These are phyloP conservation scores for Agrochola circellaris DNA, from an alignment of 2,888 invertebrate genomes.

Conservation along the genomic window DNA sequence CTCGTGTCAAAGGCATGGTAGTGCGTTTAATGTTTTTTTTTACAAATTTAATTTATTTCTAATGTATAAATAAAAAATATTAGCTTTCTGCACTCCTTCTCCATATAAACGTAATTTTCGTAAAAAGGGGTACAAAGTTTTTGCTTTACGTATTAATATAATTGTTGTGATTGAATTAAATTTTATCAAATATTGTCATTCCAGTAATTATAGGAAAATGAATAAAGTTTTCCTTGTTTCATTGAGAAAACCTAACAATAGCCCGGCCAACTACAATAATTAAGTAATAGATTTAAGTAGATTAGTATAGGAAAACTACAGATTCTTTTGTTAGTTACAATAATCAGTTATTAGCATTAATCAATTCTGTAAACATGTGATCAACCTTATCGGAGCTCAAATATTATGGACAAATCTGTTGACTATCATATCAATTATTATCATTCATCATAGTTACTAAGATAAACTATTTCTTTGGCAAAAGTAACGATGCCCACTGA, in stretches of 20 bases:
- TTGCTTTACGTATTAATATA: too few species aligned
- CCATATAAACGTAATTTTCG: too few species aligned
- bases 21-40: too few species aligned
- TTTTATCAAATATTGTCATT: neutral
- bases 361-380: conserved; percentile 1
- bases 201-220: neutral
- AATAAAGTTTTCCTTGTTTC: neutral
- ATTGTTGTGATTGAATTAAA: too few species aligned
- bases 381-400: conserved; percentile 12
- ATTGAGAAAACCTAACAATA: neutral
- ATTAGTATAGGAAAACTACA: neutral
- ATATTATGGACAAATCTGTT: conserved; percentile 11
- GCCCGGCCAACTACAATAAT: neutral
- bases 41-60: too few species aligned
- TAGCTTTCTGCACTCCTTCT: too few species aligned
- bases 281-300: neutral
- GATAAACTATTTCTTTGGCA: neutral
- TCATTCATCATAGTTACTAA: neutral
- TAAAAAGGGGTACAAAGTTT: too few species aligned
- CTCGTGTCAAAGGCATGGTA: too few species aligned
- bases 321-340: neutral
- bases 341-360: conserved; percentile 20
- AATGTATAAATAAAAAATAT: too few species aligned
- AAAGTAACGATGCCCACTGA: neutral
- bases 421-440: neutral